These are phyloP conservation scores for Silurus lanzhouensis DNA, from an alignment of 2,797 vertebrate species.

Conservation along the genomic window DNA sequence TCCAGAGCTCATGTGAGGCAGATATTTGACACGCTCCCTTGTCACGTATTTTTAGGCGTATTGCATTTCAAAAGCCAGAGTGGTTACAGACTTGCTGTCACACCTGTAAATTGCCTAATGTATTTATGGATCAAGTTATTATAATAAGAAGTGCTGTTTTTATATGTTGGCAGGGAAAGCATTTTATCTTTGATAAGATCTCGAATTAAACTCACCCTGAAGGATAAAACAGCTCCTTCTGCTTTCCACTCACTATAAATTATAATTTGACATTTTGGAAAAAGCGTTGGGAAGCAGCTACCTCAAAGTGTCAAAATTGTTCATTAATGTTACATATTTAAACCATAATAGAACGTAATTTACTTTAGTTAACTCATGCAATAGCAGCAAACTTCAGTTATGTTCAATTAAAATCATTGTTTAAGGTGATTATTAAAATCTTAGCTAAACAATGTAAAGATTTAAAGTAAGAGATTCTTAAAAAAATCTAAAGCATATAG, in stretches of 20 bases:
- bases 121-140: slow-evolving; percentile 39
- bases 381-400: not conserved
- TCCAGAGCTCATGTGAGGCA: slow-evolving; percentile 38
- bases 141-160: slow-evolving; percentile 24
- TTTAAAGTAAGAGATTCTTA: not conserved
- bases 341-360: not conserved
- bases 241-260: not conserved
- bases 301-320: not conserved
- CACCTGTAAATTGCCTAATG: slow-evolving; percentile 17
- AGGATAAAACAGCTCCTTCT: not conserved
- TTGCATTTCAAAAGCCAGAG: slow-evolving; percentile 35
- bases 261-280: not conserved
- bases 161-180: slow-evolving; percentile 25
- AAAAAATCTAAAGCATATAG: not conserved
- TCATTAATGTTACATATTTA: not conserved
- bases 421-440: not conserved
- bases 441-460: not conserved
- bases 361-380: not conserved
- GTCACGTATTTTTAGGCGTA: slow-evolving; percentile 41
- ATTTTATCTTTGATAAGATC: slow-evolving; percentile 17
- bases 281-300: not conserved
- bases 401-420: not conserved
- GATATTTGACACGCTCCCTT: slow-evolving; percentile 33
- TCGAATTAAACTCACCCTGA: slow-evolving; percentile 20
- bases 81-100: slow-evolving; percentile 30